These are phyloP conservation scores for Poeciliopsis turneri DNA, from an alignment of 2,797 vertebrate species.

Conservation along the genomic window DNA sequence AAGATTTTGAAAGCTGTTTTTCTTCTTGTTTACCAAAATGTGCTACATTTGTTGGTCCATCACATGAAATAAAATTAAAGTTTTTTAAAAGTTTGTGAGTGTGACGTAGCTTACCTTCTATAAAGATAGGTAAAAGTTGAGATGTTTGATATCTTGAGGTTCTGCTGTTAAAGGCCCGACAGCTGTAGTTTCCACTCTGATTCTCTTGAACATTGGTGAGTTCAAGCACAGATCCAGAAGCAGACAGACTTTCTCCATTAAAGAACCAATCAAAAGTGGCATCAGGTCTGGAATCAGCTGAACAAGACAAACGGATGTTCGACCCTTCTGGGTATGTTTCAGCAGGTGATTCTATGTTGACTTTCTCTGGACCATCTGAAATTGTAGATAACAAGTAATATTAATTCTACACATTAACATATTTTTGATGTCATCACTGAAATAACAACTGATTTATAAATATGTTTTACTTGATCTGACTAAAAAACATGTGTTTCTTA, in stretches of 20 bases:
- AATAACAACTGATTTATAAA: slow-evolving; percentile 6
- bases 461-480: neutral
- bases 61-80: neutral
- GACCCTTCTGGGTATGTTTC: neutral
- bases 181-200: slow-evolving; percentile 69
- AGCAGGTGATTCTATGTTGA: neutral
- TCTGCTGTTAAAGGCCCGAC: slow-evolving; percentile 56
- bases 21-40: neutral
- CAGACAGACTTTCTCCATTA: slow-evolving; percentile 30
- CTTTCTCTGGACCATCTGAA: neutral
- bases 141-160: slow-evolving; percentile 51
- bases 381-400: neutral
- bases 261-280: slow-evolving; percentile 31
- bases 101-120: slow-evolving; percentile 42
- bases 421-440: slow-evolving; percentile 35
- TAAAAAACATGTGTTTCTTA: neutral
- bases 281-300: neutral
- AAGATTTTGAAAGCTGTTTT: neutral
- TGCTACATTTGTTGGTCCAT: neutral
- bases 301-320: neutral
- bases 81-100: neutral
- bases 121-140: slow-evolving; percentile 14
- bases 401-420: neutral
- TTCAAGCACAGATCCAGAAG: slow-evolving; percentile 33
- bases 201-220: slow-evolving; percentile 34